Base-by-base conservation (phyloP, 2,888 invertebrate genomes). In the Pasiphila rectangulata region DNA sequence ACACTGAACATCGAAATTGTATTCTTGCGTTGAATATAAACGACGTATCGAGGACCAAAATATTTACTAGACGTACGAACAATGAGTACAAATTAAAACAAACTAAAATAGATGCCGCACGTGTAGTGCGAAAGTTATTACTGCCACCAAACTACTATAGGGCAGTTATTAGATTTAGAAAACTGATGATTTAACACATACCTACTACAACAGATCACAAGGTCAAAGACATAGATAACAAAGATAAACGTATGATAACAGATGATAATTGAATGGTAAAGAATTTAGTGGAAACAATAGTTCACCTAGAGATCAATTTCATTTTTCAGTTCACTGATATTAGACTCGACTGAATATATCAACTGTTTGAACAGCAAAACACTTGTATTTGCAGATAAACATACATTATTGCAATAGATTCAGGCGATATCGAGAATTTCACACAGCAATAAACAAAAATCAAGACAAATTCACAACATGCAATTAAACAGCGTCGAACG, bases 1-100 rank as follows among this genome's bases (percentile, higher is more conserved):
- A 62, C 64, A 61, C 50, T 48, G 53, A 52, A 54, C 63, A n/a
- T n/a, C n/a, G n/a, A n/a, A n/a, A n/a, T n/a, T n/a, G n/a, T n/a
- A n/a, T n/a, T 60, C 63, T 51, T 58, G 54, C 46, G 30, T 59
- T 64, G 77, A 76, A 79, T 79, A 75, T 72, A 69, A 75, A 79
- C 72, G 49, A 64, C 49, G 54, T 67, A 71, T 57, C 59, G 57
- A 57, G 62, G 67, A 70, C 68, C 64, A 57, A 57, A 64, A 68
- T 75, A 60, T 61, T 65, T 69, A 67, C 63, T 58, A 61, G 59
- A 45, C 49, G 46, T 46, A 30, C 41, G 45, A 46, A 61, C 67
- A 64, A 62, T 59, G 54, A 64, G 59, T 61, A 65, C 63, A 46
- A 50, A 50, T 41, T 61, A 60, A 69, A 61, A 52, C 44, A 12